phyloP scores from a whole-genome alignment of 2,113 vertebrate species.

The Cyphomyrus discorhynchus region DNA sequence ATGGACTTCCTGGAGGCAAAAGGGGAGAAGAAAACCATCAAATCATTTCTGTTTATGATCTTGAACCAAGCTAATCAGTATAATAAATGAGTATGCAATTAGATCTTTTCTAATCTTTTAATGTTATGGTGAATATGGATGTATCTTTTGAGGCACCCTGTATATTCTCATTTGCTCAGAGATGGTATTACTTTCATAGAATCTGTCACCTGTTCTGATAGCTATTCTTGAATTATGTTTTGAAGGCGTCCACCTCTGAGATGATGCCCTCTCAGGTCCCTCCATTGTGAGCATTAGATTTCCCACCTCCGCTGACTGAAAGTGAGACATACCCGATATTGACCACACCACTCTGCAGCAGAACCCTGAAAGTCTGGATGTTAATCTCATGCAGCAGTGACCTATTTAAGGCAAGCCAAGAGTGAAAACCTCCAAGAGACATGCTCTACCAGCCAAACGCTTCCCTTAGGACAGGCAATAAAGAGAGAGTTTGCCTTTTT shows the following conservation, averaged over 20 bases:
- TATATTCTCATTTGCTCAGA: not conserved
- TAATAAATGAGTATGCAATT: not conserved
- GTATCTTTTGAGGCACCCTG: not conserved
- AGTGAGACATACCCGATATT: not conserved
- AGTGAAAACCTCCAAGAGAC: not conserved
- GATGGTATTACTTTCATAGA: not conserved
- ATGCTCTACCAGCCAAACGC: not conserved
- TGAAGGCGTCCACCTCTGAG: not conserved
- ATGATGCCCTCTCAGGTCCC: not conserved
- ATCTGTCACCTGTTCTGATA: not conserved
- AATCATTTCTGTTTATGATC: not conserved
- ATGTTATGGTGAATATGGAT: not conserved
- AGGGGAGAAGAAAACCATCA: not conserved
- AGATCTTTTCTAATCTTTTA: not conserved
- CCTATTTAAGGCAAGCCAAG: not conserved
- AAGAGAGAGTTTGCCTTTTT: not conserved
- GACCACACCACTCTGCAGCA: not conserved
- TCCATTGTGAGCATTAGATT: not conserved
- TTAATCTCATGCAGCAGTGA: not conserved
- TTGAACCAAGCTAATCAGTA: not conserved
- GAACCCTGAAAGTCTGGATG: not conserved
- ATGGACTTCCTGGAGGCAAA: not conserved
- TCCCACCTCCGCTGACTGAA: not conserved
- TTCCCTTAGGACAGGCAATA: not conserved
- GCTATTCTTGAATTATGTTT: not conserved